Conservation (phyloP, 2,797 vertebrate species). For the Thaleichthys pacificus region DNA sequence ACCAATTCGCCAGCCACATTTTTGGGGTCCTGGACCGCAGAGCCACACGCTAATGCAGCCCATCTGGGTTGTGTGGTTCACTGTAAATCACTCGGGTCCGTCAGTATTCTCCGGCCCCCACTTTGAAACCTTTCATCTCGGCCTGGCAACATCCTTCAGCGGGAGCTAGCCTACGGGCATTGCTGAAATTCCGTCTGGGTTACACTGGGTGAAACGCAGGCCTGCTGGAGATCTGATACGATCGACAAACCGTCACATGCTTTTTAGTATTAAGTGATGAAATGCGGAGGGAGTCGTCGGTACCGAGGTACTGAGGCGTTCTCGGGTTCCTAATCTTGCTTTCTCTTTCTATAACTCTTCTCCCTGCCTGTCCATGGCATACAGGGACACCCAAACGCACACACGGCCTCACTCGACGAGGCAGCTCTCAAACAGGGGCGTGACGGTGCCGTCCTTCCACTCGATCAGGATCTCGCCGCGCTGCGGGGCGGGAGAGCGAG, state of each 20-base stretch:
- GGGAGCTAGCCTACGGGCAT: neutral
- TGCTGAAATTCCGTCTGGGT: slow-evolving; percentile 16
- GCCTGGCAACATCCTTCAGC: slow-evolving; percentile 8
- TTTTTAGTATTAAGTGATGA: neutral
- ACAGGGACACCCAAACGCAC: slow-evolving; percentile 9
- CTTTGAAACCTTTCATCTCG: slow-evolving; percentile 28
- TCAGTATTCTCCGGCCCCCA: slow-evolving; percentile 19
- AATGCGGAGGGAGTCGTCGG: neutral
- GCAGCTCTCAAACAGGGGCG: slow-evolving; percentile 79
- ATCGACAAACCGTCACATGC: slow-evolving; percentile 2
- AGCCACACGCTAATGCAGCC: slow-evolving; percentile 4
- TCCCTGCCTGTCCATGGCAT: neutral
- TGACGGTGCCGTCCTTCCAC: slow-evolving; percentile 86
- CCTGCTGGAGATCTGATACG: neutral
- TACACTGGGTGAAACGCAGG: neutral
- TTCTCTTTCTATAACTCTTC: neutral
- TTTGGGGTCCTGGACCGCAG: neutral
- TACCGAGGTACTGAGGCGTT: neutral
- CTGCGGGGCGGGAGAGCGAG: slow-evolving; percentile 69
- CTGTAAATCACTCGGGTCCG: neutral
- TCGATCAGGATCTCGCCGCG: slow-evolving; percentile 85
- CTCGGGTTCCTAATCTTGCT: neutral
- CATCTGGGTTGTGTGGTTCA: neutral
- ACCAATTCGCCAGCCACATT: no score
- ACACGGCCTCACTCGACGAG: slow-evolving; percentile 37